Evolutionary conservation across 2,888 invertebrate genomes (phyloP).

Genomic region (Acanthosepion lycidas): DNA sequence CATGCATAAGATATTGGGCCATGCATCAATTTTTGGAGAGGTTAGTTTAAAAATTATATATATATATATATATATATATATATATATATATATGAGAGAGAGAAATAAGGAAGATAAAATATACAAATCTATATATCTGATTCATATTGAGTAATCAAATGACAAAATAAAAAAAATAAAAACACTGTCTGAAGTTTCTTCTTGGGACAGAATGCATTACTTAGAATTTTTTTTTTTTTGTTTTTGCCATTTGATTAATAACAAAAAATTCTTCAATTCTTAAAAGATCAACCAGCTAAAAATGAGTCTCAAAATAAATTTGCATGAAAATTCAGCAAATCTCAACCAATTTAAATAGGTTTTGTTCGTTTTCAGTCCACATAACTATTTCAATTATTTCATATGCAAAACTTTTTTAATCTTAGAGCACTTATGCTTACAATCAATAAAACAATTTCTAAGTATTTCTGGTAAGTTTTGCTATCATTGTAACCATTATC

Average conservation of each 20-base stretch:
- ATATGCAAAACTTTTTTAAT: not conserved
- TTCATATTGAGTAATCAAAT: no score
- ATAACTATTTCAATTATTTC: not conserved
- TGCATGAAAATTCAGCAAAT: not conserved
- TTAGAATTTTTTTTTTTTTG: no score
- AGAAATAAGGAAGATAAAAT: no score
- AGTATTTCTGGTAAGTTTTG: not conserved
- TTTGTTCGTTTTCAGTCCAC: not conserved
- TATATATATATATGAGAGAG: no score
- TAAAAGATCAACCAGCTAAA: not conserved
- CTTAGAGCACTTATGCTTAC: not conserved
- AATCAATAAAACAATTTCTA: not conserved
- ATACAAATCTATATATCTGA: no score
- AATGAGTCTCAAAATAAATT: not conserved
- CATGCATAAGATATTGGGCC: not conserved
- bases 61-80: no score
- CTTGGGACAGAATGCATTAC: no score
- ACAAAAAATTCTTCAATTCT: not conserved
- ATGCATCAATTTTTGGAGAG: not conserved
- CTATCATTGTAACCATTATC: not conserved
- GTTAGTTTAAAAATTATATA: no score
- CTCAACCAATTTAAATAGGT: not conserved
- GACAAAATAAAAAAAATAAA: no score
- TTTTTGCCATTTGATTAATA: no score
- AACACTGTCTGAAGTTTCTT: no score